phyloP scores from a whole-genome alignment of 2,113 vertebrate genomes.

The Chauna torquata region DNA sequence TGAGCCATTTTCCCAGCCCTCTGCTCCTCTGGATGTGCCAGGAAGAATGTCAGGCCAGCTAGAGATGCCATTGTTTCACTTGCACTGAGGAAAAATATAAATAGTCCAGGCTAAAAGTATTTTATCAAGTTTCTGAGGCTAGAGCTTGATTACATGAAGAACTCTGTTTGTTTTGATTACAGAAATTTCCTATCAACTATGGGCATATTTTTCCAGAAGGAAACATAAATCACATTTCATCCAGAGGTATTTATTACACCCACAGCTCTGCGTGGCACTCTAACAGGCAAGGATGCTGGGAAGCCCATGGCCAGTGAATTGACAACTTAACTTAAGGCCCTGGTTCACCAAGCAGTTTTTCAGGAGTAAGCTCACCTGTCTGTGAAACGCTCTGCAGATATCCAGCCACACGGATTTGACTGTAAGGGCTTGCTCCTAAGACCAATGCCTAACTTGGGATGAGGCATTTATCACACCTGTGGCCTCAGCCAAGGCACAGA shows the following conservation, averaged over 20 bases:
- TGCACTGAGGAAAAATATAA: not conserved
- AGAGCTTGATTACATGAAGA: constrained; percentile 2
- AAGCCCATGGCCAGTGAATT: not conserved
- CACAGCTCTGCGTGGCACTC: not conserved
- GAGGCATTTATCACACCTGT: not conserved
- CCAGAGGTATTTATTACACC: not conserved
- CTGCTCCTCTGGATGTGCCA: constrained; percentile 25
- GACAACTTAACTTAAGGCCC: not conserved
- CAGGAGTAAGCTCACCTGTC: not conserved
- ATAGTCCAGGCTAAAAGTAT: constrained; percentile 36
- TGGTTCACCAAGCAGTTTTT: not conserved
- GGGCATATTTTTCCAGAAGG: not conserved
- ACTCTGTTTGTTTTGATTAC: not conserved
- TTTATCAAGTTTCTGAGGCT: constrained; percentile 26
- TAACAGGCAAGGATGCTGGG: not conserved
- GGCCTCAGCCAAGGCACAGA: not conserved
- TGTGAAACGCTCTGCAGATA: not conserved
- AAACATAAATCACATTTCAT: not conserved
- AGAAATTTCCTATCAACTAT: not conserved
- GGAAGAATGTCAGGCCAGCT: constrained; percentile 64
- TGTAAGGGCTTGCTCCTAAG: not conserved
- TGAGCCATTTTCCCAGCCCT: constrained; percentile 39
- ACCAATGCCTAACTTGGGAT: not conserved
- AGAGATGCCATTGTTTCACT: constrained; percentile 48
- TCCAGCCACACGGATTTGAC: not conserved